These are phyloP conservation scores for Bursaphelenchus okinawaensis DNA, from an alignment of 2,888 invertebrate species.

Conservation along the genomic window DNA sequence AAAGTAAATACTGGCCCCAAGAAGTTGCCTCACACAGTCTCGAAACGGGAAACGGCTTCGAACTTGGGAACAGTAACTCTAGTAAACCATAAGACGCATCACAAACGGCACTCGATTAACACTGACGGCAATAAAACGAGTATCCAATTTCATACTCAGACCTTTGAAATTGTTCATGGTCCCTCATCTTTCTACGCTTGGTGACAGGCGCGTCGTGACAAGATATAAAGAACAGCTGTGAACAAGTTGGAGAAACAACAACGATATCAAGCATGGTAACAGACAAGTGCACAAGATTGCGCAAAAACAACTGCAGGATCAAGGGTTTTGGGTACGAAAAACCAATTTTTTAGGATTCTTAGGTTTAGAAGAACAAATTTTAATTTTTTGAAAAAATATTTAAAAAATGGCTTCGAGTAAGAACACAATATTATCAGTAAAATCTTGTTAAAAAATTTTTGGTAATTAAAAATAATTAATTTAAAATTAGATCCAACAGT, in stretches of 20 bases:
- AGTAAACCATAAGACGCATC: too few species aligned
- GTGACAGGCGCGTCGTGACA: background rate
- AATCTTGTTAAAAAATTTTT: too few species aligned
- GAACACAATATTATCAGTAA: too few species aligned
- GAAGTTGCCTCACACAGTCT: too few species aligned
- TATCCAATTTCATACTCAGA: background rate
- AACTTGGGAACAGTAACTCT: too few species aligned
- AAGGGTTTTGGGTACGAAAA: too few species aligned
- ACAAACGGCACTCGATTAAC: too few species aligned
- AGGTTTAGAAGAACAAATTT: background rate
- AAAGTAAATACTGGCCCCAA: too few species aligned
- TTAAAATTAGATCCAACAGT: too few species aligned
- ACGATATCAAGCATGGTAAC: background rate
- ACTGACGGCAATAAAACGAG: background rate
- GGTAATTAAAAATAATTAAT: too few species aligned
- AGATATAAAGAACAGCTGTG: background rate
- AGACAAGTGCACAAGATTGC: background rate
- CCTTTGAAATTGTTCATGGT: background rate
- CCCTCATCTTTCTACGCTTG: background rate
- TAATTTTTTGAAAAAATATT: background rate
- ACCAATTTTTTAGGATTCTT: background rate
- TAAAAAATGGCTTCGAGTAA: background rate
- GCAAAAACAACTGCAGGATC: too few species aligned
- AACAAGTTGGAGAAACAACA: background rate
- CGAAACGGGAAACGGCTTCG: too few species aligned